A percentile compares a stretch with the other conserved stretches of the same genome.
Evolutionary conservation across 1,140 invertebrate species (phyloP).

Genomic region (Drosophila rhopaloa): DNA sequence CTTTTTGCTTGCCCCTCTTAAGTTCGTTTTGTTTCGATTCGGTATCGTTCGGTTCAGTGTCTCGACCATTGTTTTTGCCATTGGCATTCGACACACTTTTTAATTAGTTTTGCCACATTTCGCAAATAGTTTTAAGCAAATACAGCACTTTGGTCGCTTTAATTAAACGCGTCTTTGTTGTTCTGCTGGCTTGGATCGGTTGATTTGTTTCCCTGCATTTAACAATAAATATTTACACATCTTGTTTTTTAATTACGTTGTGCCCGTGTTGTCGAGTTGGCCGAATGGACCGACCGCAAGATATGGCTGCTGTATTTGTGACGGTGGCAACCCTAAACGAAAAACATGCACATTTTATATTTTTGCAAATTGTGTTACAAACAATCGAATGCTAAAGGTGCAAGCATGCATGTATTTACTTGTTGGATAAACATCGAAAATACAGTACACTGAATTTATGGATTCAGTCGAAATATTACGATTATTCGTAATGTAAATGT

Average conservation of each 20-base stretch:
- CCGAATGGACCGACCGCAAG: not conserved
- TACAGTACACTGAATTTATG: conserved; percentile 31
- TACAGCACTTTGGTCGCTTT: conserved; percentile 59
- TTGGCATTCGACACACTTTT: conserved; percentile 80
- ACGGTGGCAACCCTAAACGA: conserved; percentile 22
- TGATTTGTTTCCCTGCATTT: conserved; percentile 18
- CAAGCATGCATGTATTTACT: conserved; percentile 45
- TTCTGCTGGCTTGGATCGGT: conserved; percentile 6
- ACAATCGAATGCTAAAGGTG: conserved; percentile 31
- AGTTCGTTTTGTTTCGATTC: conserved; percentile 33
- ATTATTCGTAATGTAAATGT: not conserved
- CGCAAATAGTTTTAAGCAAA: conserved; percentile 76
- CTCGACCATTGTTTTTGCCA: conserved; percentile 74
- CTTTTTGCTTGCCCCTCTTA: conserved; percentile 23
- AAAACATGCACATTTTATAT: conserved; percentile 8
- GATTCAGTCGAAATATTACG: conserved; percentile 31
- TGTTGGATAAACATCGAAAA: conserved; percentile 31
- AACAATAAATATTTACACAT: conserved; percentile 46
- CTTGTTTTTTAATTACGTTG: conserved; percentile 31
- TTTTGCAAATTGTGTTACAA: conserved; percentile 11
- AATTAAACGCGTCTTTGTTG: conserved; percentile 61
- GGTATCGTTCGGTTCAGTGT: conserved; percentile 34
- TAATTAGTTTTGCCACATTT: conserved; percentile 81
- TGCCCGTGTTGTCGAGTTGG: not conserved
- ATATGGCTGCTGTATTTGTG: conserved; percentile 11